Evolutionary conservation across 2,113 vertebrate species (phyloP).

Genomic region (Pampusana beccarii): DNA sequence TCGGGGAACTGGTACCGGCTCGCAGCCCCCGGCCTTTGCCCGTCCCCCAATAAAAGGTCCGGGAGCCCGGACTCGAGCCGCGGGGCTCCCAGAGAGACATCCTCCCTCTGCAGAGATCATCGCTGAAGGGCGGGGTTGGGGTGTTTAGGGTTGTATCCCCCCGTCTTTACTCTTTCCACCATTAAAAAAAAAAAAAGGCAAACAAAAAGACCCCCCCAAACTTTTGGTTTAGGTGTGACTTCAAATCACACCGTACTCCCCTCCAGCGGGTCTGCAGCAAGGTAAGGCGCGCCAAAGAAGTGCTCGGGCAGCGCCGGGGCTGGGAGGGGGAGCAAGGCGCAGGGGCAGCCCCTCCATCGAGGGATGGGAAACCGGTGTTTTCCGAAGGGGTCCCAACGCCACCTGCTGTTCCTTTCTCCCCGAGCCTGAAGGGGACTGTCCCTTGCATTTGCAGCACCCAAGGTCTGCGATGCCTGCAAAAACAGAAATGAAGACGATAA

Average conservation of each 20-base stretch:
- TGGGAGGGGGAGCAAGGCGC: not conserved
- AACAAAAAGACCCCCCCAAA: not conserved
- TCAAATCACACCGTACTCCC: not conserved
- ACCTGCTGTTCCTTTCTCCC: constrained; percentile 67
- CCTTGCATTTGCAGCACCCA: constrained; percentile 82
- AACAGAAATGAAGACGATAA: constrained; percentile 93
- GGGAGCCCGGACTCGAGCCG: not conserved
- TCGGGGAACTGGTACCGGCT: not conserved
- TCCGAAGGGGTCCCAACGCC: constrained; percentile 45
- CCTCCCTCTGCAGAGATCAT: not conserved
- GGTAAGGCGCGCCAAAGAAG: not conserved
- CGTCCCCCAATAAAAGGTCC: not conserved
- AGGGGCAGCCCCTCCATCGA: not conserved
- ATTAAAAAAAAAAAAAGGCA: not conserved
- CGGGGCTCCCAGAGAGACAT: not conserved
- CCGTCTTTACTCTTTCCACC: not conserved
- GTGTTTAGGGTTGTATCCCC: not conserved
- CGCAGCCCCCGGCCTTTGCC: not conserved
- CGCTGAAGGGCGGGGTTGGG: not conserved
- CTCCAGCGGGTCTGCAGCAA: not conserved
- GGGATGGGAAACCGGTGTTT: not conserved
- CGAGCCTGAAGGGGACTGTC: constrained; percentile 17
- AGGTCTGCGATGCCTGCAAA: constrained; percentile 95
- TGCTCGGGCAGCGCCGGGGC: not conserved
- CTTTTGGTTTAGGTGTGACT: not conserved